phyloP scores from a whole-genome alignment of 2,797 vertebrate species.

The Chiroxiphia lanceolata region DNA sequence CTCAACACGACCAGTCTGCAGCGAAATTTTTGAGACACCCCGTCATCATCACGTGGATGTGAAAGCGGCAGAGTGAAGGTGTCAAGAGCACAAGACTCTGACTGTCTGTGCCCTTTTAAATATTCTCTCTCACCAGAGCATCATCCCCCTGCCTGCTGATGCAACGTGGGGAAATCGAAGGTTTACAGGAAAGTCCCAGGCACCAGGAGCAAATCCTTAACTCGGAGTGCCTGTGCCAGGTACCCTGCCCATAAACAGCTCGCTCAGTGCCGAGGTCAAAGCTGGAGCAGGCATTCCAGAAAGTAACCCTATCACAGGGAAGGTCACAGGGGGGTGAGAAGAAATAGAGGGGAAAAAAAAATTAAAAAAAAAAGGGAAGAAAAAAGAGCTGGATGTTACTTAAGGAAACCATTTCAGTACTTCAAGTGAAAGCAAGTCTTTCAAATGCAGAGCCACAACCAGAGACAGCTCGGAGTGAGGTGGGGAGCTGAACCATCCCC shows the following conservation, averaged over 20 bases:
- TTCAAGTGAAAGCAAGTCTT: background rate
- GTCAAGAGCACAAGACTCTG: background rate
- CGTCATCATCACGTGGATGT: background rate
- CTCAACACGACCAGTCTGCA: accelerated
- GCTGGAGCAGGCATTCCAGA: slow-evolving; percentile 29
- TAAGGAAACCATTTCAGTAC: background rate
- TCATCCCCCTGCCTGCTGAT: background rate
- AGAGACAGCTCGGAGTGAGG: background rate
- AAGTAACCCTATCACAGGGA: background rate
- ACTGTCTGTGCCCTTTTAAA: background rate
- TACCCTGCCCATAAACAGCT: slow-evolving; percentile 43
- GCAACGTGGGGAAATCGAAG: background rate
- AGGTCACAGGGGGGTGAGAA: background rate
- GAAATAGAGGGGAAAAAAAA: background rate
- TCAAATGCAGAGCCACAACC: background rate
- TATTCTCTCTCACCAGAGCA: background rate
- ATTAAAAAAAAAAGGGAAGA: background rate
- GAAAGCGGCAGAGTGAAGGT: background rate
- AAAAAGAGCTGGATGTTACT: background rate
- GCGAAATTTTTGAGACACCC: background rate
- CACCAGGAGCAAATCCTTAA: background rate
- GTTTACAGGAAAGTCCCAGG: background rate
- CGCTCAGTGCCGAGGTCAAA: background rate
- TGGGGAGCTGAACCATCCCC: background rate
- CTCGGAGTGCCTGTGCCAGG: background rate